phyloP scores from a whole-genome alignment of 2,113 vertebrate genomes.

The Panurus biarmicus region DNA sequence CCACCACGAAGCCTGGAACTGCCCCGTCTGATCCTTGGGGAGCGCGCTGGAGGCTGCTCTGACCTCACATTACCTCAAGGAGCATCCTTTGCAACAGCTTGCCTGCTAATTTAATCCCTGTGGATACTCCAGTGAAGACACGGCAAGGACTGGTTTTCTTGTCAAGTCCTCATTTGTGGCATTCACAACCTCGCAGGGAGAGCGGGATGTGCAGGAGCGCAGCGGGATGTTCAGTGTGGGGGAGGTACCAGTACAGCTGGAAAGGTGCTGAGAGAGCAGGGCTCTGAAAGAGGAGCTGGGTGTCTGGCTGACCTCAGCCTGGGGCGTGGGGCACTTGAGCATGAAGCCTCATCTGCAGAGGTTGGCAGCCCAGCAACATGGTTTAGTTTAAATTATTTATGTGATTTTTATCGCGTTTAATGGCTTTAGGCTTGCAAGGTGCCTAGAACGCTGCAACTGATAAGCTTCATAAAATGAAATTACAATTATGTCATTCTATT shows the following conservation, averaged over 20 bases:
- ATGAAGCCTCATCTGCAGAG: constrained; percentile 8
- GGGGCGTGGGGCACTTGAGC: background rate
- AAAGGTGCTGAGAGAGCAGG: background rate
- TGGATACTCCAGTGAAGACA: background rate
- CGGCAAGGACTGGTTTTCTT: background rate
- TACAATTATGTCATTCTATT: constrained; percentile 37
- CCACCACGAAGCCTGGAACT: background rate
- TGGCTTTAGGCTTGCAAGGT: constrained; percentile 36
- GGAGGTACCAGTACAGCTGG: background rate
- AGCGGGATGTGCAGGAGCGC: background rate
- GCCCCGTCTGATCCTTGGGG: background rate
- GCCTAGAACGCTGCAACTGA: background rate
- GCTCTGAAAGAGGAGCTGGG: background rate
- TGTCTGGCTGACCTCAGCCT: background rate
- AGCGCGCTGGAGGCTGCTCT: background rate
- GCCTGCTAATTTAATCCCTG: constrained; percentile 11
- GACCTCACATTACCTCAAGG: background rate
- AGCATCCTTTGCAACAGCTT: background rate
- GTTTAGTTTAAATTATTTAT: constrained; percentile 29
- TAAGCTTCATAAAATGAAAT: constrained; percentile 34
- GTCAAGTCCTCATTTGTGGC: background rate
- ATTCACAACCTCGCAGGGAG: background rate
- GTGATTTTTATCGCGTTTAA: constrained; percentile 33
- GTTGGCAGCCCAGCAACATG: constrained; percentile 16
- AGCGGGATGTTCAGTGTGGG: background rate